phyloP scores from a whole-genome alignment of 2,113 vertebrate species.

The Muntiacus muntjak region DNA sequence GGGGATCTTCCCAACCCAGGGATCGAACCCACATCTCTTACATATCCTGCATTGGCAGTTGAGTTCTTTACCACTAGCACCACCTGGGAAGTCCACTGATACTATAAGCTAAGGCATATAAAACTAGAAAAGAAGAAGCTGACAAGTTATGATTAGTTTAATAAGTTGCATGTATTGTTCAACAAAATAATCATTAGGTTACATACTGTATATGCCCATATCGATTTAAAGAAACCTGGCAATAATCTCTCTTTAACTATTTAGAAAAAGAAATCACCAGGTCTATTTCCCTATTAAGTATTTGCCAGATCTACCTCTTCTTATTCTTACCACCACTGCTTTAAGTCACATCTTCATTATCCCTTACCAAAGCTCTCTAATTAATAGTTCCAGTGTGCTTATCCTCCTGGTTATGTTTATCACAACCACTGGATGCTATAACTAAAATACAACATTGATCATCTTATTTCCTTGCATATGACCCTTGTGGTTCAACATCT shows the following conservation, averaged over 20 bases:
- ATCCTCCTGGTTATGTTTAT: not conserved
- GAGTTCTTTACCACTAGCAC: not conserved
- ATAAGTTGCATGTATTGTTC: not conserved
- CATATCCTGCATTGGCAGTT: not conserved
- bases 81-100: not conserved
- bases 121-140: not conserved
- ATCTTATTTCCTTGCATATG: not conserved
- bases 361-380: not conserved
- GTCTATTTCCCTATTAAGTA: not conserved
- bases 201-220: not conserved
- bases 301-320: not conserved
- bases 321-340: not conserved
- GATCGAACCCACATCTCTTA: accelerated
- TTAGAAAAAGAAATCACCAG: not conserved
- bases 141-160: not conserved
- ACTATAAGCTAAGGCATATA: not conserved
- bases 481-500: not conserved
- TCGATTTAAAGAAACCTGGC: not conserved
- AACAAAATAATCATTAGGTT: not conserved
- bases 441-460: not conserved
- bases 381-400: not conserved
- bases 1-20: not conserved
- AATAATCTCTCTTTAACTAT: not conserved
- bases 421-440: not conserved
- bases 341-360: not conserved